A percentile compares a stretch with the other conserved stretches of the same genome.
Conservation (phyloP, 2,113 vertebrate genomes). For the Smithornis capensis region DNA sequence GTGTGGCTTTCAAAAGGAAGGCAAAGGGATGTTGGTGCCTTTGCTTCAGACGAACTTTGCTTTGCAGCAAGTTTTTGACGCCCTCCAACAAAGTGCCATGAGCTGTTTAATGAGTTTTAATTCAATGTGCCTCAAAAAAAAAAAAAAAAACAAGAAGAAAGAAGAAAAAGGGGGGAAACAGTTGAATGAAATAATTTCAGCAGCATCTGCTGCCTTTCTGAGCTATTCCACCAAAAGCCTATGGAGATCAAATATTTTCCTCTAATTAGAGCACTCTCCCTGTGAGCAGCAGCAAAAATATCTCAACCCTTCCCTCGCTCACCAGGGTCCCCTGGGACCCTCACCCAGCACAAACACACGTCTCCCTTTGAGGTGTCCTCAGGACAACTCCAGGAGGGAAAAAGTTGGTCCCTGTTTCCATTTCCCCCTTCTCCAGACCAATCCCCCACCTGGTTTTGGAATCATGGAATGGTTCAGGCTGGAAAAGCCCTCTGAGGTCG, state of each 20-base stretch:
- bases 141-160: neutral
- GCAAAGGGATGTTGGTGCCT: neutral
- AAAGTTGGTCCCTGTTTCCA: fast-evolving
- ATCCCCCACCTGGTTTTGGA: neutral
- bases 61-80: neutral
- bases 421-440: neutral
- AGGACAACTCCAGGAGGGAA: neutral
- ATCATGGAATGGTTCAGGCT: neutral
- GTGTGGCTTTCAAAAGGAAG: neutral
- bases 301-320: neutral
- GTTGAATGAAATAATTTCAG: neutral
- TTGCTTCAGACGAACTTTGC: neutral
- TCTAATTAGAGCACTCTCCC: slow-evolving; percentile 19
- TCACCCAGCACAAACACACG: neutral
- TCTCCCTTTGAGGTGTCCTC: neutral
- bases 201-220: slow-evolving; percentile 38
- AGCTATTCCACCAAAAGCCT: slow-evolving; percentile 22
- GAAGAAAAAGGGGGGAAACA: neutral
- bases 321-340: neutral
- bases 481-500: neutral
- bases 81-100: neutral
- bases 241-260: slow-evolving; percentile 28
- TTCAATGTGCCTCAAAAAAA: neutral
- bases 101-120: neutral
- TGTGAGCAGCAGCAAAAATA: neutral